phyloP scores from a whole-genome alignment of 2,113 vertebrate species.

The Heloderma charlesbogerti region DNA sequence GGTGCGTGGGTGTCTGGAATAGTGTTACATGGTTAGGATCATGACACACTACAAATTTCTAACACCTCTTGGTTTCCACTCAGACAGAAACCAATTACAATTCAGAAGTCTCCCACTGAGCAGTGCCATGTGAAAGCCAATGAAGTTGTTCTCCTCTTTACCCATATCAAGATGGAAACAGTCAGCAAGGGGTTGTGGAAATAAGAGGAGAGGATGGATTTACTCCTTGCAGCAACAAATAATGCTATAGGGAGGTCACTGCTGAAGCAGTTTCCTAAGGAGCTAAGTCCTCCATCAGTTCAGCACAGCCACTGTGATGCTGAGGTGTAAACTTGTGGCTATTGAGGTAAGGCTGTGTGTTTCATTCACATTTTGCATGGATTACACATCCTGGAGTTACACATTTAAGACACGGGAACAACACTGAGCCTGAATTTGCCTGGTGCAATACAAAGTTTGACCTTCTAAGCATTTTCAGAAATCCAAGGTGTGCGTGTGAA shows the following conservation, averaged over 20 bases:
- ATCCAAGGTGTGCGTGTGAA: neutral
- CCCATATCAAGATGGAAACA: neutral
- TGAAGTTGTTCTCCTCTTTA: fast-evolving
- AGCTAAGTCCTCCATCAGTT: neutral
- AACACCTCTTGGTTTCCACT: conserved; percentile 10
- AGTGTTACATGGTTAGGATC: neutral
- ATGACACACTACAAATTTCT: fast-evolving
- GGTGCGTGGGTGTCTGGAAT: neutral
- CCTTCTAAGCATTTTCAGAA: neutral
- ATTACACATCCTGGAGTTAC: conserved; percentile 44
- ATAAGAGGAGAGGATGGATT: neutral
- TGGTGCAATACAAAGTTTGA: neutral
- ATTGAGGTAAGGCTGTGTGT: conserved; percentile 40
- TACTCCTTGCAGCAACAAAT: neutral
- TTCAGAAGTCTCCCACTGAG: conserved; percentile 24
- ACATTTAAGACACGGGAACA: conserved; percentile 48
- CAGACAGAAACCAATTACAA: conserved; percentile 24
- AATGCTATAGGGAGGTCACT: fast-evolving
- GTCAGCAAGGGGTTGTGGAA: neutral
- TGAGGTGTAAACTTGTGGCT: neutral
- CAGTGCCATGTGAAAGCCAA: neutral
- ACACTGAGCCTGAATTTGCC: conserved; percentile 48
- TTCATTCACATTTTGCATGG: conserved; percentile 37
- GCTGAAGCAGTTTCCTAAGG: neutral
- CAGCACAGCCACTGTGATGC: neutral